phyloP scores from a whole-genome alignment of 2,888 invertebrate genomes.

The Argynnis bischoffii region DNA sequence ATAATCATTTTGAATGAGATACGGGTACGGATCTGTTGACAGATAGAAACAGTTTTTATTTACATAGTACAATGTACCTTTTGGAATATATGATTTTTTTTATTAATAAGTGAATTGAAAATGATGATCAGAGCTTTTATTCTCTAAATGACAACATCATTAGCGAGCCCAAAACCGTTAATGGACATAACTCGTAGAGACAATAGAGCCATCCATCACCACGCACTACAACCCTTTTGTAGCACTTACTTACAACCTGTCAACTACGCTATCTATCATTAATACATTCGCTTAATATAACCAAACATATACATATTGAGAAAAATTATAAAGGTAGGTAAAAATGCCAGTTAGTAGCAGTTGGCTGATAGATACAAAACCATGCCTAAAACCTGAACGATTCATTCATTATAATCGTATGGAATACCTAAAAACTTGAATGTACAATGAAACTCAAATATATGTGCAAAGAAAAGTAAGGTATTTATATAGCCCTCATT shows the following conservation, averaged over 20 bases:
- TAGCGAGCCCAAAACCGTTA: conserved; percentile 45
- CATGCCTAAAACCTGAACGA: no score
- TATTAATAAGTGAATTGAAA: no score
- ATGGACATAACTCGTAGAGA: conserved; percentile 56
- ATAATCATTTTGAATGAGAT: no score
- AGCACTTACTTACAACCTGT: conserved; percentile 32
- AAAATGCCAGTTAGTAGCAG: no score
- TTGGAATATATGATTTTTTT: no score
- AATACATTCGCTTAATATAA: conserved; percentile 22
- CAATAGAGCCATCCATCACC: conserved; percentile 66
- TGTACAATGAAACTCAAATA: not conserved
- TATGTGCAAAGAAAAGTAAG: not conserved
- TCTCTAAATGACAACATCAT: conserved; percentile 18
- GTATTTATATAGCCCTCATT: not conserved
- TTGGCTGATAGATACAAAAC: no score
- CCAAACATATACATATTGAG: conserved; percentile 3
- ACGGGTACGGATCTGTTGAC: no score
- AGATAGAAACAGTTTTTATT: no score
- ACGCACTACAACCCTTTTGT: conserved; percentile 67
- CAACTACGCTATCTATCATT: conserved; percentile 38
- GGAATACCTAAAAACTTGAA: not conserved
- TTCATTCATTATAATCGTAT: no score
- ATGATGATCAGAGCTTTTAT: not conserved
- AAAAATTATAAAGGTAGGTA: no score
- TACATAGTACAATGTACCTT: no score